phyloP scores from a whole-genome alignment of 1,140 invertebrate genomes.

The Ptiloglossa arizonensis region DNA sequence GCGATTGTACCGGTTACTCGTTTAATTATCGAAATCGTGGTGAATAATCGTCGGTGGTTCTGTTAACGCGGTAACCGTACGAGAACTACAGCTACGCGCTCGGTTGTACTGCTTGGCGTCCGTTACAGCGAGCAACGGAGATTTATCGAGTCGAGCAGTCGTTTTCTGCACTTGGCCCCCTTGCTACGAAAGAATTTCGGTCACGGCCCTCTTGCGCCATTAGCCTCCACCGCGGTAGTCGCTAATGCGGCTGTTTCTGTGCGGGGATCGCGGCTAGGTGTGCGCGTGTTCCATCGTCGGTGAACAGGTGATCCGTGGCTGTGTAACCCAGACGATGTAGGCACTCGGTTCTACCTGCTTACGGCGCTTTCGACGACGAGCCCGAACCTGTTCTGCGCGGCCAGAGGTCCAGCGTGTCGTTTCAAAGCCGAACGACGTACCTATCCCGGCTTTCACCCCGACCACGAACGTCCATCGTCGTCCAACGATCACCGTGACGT shows the following conservation, averaged over 20 bases:
- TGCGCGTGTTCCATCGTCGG: neutral
- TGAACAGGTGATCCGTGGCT: constrained; percentile 23
- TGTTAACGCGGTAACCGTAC: no score
- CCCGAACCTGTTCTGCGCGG: constrained; percentile 55
- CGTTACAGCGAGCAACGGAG: constrained; percentile 24
- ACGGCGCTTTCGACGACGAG: constrained; percentile 53
- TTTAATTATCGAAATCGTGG: no score
- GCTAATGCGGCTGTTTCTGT: constrained; percentile 37
- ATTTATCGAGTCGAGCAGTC: constrained; percentile 52
- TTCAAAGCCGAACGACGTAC: constrained; percentile 35
- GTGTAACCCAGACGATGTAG: constrained; percentile 11
- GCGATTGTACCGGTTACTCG: no score
- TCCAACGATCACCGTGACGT: neutral
- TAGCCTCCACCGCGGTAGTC: constrained; percentile 52
- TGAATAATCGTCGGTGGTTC: no score
- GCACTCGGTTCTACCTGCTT: constrained; percentile 54
- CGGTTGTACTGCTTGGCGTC: neutral
- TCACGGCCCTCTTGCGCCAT: constrained; percentile 77
- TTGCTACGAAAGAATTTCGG: constrained; percentile 77
- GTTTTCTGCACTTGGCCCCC: constrained; percentile 78
- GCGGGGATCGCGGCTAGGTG: neutral
- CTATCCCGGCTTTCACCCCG: neutral
- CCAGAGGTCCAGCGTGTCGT: constrained; percentile 52
- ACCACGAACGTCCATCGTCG: neutral
- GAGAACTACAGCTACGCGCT: neutral